Evolutionary conservation across 2,888 invertebrate genomes (phyloP).

Genomic region (Drosophila flavopinicola): DNA sequence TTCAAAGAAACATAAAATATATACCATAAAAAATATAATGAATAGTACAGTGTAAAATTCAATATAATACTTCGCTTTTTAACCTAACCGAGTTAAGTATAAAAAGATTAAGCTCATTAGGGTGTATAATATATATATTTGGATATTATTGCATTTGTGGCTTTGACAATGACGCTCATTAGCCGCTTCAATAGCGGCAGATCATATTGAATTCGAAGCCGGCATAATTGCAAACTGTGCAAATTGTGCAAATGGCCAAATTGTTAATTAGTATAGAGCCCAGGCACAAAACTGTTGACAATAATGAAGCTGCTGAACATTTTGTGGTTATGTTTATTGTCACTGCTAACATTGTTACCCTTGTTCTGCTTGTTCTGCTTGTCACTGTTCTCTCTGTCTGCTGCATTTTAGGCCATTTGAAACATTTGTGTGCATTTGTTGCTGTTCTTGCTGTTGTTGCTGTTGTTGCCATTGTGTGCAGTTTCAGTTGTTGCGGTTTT

Average conservation of each 20-base stretch:
- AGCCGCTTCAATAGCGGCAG: conserved; percentile 8
- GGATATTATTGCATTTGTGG: conserved; percentile 4
- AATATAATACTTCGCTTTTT: no score
- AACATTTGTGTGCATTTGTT: conserved; percentile 22
- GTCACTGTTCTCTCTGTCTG: conserved; percentile 7
- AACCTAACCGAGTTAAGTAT: no score
- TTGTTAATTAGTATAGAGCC: conserved; percentile 3
- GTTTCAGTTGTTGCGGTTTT: conserved; percentile 45
- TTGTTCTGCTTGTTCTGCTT: conserved; percentile 23
- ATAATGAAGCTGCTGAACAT: conserved; percentile 69
- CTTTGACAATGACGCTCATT: conserved; percentile 22
- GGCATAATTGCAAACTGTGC: conserved; percentile 8
- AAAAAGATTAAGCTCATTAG: not conserved
- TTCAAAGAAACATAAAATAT: no score
- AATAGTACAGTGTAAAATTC: no score
- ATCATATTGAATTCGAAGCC: conserved; percentile 20
- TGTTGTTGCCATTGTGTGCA: conserved; percentile 16
- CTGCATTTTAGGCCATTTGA: conserved; percentile 25
- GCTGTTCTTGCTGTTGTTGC: no score
- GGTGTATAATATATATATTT: not conserved
- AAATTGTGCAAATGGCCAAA: conserved; percentile 2
- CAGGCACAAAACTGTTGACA: conserved; percentile 48
- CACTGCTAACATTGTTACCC: conserved; percentile 45
- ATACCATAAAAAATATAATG: no score
- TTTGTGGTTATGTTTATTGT: conserved; percentile 67